These are phyloP conservation scores for Dicyrtoma fusca DNA, from an alignment of 2,888 invertebrate species.

Conservation along the genomic window DNA sequence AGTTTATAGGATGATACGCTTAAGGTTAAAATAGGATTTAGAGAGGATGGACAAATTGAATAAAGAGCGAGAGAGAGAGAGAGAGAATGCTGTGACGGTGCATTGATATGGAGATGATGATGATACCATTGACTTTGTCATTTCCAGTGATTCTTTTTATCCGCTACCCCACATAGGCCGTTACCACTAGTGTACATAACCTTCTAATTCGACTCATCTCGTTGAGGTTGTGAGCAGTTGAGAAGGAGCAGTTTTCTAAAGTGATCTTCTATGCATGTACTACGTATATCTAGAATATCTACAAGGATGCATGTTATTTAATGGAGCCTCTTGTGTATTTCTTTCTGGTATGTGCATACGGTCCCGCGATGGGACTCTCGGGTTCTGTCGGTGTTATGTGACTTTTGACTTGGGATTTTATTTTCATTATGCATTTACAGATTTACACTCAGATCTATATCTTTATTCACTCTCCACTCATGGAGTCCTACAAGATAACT, in stretches of 20 bases:
- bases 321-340: not conserved
- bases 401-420: not conserved
- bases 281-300: no score
- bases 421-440: no score
- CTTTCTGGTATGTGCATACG: no score
- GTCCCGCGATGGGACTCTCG: not conserved
- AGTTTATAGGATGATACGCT: no score
- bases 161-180: not conserved
- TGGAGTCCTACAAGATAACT: no score
- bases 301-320: no score
- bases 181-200: not conserved
- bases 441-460: no score
- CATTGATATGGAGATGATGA: conserved; percentile 20
- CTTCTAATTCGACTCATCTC: not conserved
- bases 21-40: conserved; percentile 1
- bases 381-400: conserved; percentile 11
- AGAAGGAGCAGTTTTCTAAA: not conserved
- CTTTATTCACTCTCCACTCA: no score
- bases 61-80: conserved; percentile 8
- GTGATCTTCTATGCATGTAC: no score
- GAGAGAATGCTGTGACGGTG: not conserved
- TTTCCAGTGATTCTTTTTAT: conserved; percentile 1
- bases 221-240: not conserved
- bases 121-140: conserved; percentile 25
- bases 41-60: conserved; percentile 23